phyloP scores from a whole-genome alignment of 2,888 invertebrate genomes.

The Bombylius discolor region DNA sequence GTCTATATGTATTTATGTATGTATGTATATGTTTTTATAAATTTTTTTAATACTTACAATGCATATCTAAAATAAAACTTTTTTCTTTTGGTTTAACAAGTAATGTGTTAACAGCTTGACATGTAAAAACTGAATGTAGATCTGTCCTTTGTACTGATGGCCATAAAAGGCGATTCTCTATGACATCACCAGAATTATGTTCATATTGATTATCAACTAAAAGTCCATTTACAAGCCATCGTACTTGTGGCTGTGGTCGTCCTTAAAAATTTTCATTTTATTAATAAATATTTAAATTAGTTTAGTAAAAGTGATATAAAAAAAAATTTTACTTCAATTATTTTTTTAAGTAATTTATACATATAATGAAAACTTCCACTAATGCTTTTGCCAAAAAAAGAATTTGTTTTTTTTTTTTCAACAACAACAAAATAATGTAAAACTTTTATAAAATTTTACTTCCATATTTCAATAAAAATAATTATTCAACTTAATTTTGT shows the following conservation, averaged over 20 bases:
- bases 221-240: slow-evolving; percentile 71
- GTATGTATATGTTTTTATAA: not conserved
- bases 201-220: slow-evolving; percentile 71
- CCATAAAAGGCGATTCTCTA: slow-evolving; percentile 68
- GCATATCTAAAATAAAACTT: slow-evolving; percentile 62
- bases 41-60: slow-evolving; percentile 47
- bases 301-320: too few relatives aligned
- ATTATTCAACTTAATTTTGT: too few relatives aligned
- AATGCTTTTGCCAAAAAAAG: too few relatives aligned
- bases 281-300: too few relatives aligned
- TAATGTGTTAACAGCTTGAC: slow-evolving; percentile 75
- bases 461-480: too few relatives aligned
- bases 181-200: slow-evolving; percentile 73
- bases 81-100: slow-evolving; percentile 68
- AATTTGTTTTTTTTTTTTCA: too few relatives aligned
- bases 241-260: slow-evolving; percentile 67
- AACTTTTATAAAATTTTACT: too few relatives aligned
- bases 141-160: slow-evolving; percentile 62
- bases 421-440: too few relatives aligned
- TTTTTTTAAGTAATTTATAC: too few relatives aligned
- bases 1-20: not conserved
- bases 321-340: too few relatives aligned
- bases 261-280: slow-evolving; percentile 37
- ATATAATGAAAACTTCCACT: too few relatives aligned
- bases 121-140: slow-evolving; percentile 75